phyloP scores from a whole-genome alignment of 2,113 vertebrate genomes.

The Sialia sialis region DNA sequence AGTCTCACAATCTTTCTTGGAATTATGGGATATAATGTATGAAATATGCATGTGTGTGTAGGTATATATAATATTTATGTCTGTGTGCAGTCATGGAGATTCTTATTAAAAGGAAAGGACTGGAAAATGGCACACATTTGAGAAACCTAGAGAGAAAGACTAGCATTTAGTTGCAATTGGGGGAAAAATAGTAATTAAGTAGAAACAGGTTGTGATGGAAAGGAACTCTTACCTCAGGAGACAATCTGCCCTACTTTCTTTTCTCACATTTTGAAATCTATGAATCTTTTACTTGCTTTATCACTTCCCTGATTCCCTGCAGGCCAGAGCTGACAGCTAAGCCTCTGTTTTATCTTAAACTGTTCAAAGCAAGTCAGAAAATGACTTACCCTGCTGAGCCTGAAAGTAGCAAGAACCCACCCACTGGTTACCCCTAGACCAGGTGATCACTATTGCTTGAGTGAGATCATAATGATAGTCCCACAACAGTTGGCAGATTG shows the following conservation, averaged over 20 bases:
- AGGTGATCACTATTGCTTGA: background rate
- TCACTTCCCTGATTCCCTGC: constrained; percentile 27
- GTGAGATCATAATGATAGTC: background rate
- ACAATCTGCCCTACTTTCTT: constrained; percentile 39
- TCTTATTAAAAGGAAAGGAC: background rate
- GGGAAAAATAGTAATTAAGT: constrained; percentile 16
- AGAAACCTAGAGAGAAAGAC: background rate
- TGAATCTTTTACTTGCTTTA: constrained; percentile 55
- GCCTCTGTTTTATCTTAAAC: constrained; percentile 44
- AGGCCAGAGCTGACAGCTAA: constrained; percentile 31
- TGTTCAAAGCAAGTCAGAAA: constrained; percentile 24
- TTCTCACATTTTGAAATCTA: constrained; percentile 32
- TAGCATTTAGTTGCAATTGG: background rate
- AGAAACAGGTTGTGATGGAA: background rate
- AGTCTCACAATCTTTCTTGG: background rate
- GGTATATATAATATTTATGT: background rate
- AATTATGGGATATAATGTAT: background rate
- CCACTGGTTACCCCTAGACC: background rate
- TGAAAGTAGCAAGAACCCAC: background rate
- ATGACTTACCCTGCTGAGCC: background rate
- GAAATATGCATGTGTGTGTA: background rate
- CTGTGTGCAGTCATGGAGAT: background rate
- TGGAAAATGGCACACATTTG: background rate
- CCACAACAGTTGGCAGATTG: background rate
- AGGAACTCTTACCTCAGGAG: constrained; percentile 22